A percentile compares a stretch with the other conserved stretches of the same genome.
phyloP scores from a whole-genome alignment of 2,888 invertebrate species.

The Augochlorella aurata region DNA sequence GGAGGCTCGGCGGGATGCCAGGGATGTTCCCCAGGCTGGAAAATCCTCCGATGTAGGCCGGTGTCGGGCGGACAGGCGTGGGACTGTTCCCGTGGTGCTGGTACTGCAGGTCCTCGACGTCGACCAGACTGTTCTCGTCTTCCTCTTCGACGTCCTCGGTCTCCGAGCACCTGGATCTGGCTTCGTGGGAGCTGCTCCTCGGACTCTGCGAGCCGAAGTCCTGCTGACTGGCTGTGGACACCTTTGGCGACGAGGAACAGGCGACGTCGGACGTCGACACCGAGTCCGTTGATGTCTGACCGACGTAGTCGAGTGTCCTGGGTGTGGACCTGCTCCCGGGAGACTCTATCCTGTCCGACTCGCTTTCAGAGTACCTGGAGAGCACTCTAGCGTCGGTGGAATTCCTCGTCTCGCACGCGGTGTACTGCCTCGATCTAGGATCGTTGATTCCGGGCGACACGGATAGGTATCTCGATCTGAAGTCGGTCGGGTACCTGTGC shows the following conservation, averaged over 20 bases:
- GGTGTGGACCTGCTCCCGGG: conserved; percentile 39
- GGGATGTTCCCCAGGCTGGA: conserved; percentile 73
- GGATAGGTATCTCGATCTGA: conserved; percentile 57
- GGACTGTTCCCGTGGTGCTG: conserved; percentile 63
- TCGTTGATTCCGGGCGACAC: conserved; percentile 52
- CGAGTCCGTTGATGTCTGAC: conserved; percentile 34
- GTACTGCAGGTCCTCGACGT: conserved; percentile 88
- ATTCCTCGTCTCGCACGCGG: conserved; percentile 36
- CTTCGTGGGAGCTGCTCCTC: conserved; percentile 73
- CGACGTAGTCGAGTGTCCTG: conserved; percentile 53
- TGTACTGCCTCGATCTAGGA: conserved; percentile 21
- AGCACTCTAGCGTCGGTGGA: conserved; percentile 41
- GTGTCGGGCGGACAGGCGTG: conserved; percentile 78
- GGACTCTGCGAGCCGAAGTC: conserved; percentile 74
- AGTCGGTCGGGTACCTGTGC: conserved; percentile 62
- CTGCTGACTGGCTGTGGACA: conserved; percentile 31
- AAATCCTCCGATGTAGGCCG: conserved; percentile 78
- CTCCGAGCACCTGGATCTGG: conserved; percentile 74
- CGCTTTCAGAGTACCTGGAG: conserved; percentile 58
- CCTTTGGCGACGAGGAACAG: conserved; percentile 51
- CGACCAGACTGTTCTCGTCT: conserved; percentile 86
- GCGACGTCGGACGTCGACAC: conserved; percentile 41
- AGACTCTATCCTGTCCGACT: conserved; percentile 54
- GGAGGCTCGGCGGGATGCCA: conserved; percentile 71
- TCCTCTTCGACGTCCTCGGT: conserved; percentile 87